These are phyloP conservation scores for Drosophila borealis DNA, from an alignment of 2,888 invertebrate genomes.

Conservation along the genomic window DNA sequence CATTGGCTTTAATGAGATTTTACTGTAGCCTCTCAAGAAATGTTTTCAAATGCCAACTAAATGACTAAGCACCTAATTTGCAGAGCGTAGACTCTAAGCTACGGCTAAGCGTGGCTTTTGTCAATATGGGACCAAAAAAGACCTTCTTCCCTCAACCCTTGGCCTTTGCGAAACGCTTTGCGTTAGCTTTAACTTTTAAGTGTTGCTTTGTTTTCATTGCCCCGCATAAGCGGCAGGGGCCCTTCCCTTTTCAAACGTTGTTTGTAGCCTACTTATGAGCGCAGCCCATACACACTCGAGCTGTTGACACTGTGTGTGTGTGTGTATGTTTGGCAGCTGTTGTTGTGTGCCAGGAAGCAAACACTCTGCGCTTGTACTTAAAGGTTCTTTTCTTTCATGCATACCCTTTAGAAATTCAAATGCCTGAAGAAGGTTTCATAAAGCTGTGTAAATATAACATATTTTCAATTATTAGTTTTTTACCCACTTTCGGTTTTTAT, in stretches of 20 bases:
- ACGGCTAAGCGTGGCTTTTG: constrained; percentile 30
- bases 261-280: constrained; percentile 59
- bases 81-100: constrained; percentile 32
- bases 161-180: constrained; percentile 35
- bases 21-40: constrained; percentile 11
- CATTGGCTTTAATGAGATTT: not conserved
- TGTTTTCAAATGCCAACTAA: constrained; percentile 44
- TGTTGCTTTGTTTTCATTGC: constrained; percentile 73
- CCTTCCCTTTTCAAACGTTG: constrained; percentile 17
- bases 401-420: constrained; percentile 16
- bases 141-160: constrained; percentile 4
- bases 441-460: not conserved
- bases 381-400: constrained; percentile 21
- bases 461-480: too few relatives aligned
- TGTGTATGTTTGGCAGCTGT: constrained; percentile 30
- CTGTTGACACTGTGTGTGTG: constrained; percentile 65
- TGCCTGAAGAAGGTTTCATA: not conserved
- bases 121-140: constrained; percentile 43
- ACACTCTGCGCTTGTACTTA: constrained; percentile 66
- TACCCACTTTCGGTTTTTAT: too few relatives aligned
- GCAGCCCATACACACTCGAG: constrained; percentile 43
- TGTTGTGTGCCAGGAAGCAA: constrained; percentile 73
- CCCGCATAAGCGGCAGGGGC: not conserved
- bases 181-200: constrained; percentile 72
- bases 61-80: constrained; percentile 62